Conservation (phyloP, 2,888 invertebrate genomes). For the Oxyteleia sp. region DNA sequence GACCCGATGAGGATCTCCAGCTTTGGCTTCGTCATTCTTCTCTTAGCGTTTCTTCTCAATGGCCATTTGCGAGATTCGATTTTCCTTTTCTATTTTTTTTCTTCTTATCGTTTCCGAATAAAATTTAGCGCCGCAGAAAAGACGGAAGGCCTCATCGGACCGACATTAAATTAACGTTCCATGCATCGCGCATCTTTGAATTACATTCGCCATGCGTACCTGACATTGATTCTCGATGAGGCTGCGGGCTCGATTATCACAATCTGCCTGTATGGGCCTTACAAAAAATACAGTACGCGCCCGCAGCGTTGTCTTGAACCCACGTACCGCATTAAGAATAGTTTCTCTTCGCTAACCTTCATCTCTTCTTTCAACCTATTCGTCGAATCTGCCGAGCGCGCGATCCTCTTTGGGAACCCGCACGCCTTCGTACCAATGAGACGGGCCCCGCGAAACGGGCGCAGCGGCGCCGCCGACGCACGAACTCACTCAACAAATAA, state of each 20-base stretch:
- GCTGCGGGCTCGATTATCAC: slow-evolving; percentile 87
- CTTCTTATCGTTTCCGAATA: slow-evolving; percentile 1
- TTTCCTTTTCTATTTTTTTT: not conserved
- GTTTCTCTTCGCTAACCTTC: slow-evolving; percentile 33
- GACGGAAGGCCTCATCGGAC: slow-evolving; percentile 43
- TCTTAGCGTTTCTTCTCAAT: not conserved
- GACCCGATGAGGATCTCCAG: slow-evolving; percentile 45
- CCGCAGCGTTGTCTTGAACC: slow-evolving; percentile 79
- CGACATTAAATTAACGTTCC: slow-evolving; percentile 59
- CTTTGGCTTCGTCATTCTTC: not conserved
- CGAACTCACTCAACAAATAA: slow-evolving; percentile 43
- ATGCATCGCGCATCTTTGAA: slow-evolving; percentile 62
- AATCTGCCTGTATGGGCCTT: slow-evolving; percentile 86
- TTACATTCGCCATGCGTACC: slow-evolving; percentile 51
- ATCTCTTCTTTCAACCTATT: slow-evolving; percentile 46
- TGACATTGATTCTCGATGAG: slow-evolving; percentile 79
- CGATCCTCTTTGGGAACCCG: slow-evolving; percentile 45
- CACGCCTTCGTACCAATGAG: slow-evolving; percentile 29
- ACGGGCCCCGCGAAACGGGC: slow-evolving; percentile 28
- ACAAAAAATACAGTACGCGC: slow-evolving; percentile 87
- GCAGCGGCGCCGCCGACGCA: slow-evolving; percentile 48
- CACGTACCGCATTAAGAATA: slow-evolving; percentile 67
- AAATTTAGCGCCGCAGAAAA: not conserved
- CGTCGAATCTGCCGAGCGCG: slow-evolving; percentile 65
- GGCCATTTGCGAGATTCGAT: not conserved